Evolutionary conservation across 2,113 vertebrate species (phyloP).

Genomic region (Sinocyclocheilus maitianheensis): DNA sequence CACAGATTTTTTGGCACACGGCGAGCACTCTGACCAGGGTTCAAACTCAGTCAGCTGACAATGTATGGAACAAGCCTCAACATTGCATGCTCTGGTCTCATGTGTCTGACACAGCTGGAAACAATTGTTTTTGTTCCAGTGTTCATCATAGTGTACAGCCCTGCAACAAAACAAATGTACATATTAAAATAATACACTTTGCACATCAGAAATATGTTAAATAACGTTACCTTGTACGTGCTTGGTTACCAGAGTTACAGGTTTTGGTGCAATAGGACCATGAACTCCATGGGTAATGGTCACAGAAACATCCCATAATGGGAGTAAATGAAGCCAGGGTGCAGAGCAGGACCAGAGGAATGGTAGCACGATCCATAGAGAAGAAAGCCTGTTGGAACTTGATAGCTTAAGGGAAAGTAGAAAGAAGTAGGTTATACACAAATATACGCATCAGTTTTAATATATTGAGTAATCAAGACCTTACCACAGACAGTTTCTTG

Average conservation of each 20-base stretch:
- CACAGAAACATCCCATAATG: slow-evolving; percentile 82
- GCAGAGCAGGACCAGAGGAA: slow-evolving; percentile 64
- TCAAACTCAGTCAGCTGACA: slow-evolving; percentile 83
- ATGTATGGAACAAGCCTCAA: slow-evolving; percentile 83
- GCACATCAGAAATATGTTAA: background rate
- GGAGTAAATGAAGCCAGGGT: slow-evolving; percentile 62
- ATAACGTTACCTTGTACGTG: slow-evolving; percentile 63
- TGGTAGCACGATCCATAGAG: slow-evolving; percentile 59
- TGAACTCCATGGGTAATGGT: slow-evolving; percentile 80
- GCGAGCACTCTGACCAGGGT: slow-evolving; percentile 88
- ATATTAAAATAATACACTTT: background rate
- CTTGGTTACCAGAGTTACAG: slow-evolving; percentile 84
- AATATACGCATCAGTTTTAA: background rate
- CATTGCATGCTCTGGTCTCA: slow-evolving; percentile 80
- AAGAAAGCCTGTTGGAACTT: background rate
- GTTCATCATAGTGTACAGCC: slow-evolving; percentile 69
- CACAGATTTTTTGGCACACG: slow-evolving; percentile 86
- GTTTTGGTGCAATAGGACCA: slow-evolving; percentile 87
- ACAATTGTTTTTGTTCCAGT: slow-evolving; percentile 81
- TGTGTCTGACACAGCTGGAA: slow-evolving; percentile 69
- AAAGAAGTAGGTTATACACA: background rate
- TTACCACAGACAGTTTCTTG: background rate
- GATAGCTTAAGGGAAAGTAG: background rate
- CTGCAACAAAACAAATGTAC: slow-evolving; percentile 65
- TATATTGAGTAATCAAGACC: background rate